Evolutionary conservation across 2,797 vertebrate species (phyloP).

Genomic region (Hemitrygon akajei): DNA sequence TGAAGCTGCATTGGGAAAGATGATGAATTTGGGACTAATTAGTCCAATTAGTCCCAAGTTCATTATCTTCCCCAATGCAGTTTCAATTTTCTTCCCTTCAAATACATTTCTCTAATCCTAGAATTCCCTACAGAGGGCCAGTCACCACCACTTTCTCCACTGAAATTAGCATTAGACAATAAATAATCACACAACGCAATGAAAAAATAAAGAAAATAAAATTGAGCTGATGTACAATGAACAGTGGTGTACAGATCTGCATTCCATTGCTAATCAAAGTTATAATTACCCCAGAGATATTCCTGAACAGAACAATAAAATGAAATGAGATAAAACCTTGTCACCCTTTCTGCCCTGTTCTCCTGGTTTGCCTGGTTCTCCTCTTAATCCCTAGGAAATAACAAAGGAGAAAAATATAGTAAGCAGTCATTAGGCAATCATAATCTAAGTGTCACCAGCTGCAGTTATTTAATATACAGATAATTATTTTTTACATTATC

Average conservation of each 20-base stretch:
- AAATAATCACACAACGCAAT: too few species aligned
- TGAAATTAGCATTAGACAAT: too few species aligned
- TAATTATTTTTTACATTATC: too few species aligned
- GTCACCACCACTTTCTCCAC: too few species aligned
- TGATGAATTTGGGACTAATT: too few species aligned
- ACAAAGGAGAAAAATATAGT: constrained; percentile 24
- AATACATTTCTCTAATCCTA: background rate
- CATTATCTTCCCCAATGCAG: background rate
- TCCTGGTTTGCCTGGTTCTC: constrained; percentile 71
- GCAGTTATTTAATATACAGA: too few species aligned
- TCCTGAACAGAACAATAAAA: background rate
- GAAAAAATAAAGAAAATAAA: too few species aligned
- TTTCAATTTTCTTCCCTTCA: background rate
- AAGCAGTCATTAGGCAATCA: background rate
- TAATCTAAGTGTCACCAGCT: background rate
- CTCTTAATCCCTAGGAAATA: constrained; percentile 74
- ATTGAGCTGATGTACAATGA: background rate
- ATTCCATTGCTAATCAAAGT: background rate
- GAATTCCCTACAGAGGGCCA: too few species aligned
- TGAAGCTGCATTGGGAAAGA: too few species aligned
- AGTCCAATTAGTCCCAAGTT: background rate
- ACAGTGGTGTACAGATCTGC: background rate
- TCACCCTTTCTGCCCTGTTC: constrained; percentile 83
- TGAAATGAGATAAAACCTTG: constrained; percentile 64
- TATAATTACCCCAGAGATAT: background rate